Evolutionary conservation across 2,797 vertebrate species (phyloP).

Genomic region (Muscicapa striata): DNA sequence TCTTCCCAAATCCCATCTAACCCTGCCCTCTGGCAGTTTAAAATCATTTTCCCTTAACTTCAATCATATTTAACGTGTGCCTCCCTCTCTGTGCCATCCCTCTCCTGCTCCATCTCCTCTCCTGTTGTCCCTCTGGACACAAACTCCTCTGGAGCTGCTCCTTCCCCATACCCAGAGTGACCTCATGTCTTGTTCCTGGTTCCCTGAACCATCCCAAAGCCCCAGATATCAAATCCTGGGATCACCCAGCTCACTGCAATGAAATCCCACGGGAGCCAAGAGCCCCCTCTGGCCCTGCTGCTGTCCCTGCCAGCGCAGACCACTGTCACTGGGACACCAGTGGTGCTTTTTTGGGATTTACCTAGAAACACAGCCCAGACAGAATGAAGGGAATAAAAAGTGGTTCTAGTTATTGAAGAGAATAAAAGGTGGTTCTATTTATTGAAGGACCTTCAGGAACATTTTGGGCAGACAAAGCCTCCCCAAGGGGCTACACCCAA

Average conservation of each 20-base stretch:
- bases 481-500: neutral
- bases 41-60: fast-evolving
- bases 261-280: fast-evolving
- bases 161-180: fast-evolving
- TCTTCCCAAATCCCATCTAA: no score
- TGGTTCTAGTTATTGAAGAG: neutral
- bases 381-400: neutral
- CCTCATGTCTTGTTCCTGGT: neutral
- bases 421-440: neutral
- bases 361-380: neutral
- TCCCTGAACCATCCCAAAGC: neutral
- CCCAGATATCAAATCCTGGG: neutral
- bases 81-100: neutral
- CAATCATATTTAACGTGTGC: fast-evolving
- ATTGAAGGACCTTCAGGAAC: neutral
- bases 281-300: neutral
- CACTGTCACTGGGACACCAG: neutral
- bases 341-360: neutral
- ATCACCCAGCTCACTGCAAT: neutral
- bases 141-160: neutral
- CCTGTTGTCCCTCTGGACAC: neutral
- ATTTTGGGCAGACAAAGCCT: neutral
- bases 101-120: neutral
- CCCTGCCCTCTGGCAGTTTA: neutral
- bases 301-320: fast-evolving